A percentile compares a stretch with the other conserved stretches of the same genome.
phyloP scores from a whole-genome alignment of 2,888 invertebrate genomes.

The Abrostola triplasia region DNA sequence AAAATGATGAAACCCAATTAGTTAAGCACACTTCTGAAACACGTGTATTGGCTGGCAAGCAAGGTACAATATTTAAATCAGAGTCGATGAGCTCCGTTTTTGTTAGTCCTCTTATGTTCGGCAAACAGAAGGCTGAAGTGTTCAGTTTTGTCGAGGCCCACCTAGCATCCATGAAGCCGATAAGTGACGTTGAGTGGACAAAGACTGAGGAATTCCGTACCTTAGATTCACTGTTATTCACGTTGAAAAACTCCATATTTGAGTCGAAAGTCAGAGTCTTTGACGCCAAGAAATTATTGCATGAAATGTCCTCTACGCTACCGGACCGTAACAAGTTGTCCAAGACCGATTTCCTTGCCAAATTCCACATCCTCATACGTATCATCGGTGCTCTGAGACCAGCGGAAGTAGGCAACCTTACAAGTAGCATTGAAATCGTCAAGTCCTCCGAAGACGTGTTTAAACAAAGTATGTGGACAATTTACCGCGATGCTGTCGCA shows the following conservation, averaged over 20 bases:
- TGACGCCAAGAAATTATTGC: conserved; percentile 79
- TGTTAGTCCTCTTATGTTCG: conserved; percentile 88
- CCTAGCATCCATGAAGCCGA: conserved; percentile 70
- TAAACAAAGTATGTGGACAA: conserved; percentile 86
- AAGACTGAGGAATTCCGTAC: conserved; percentile 75
- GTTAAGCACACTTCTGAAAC: conserved; percentile 88
- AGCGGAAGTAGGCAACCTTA: conserved; percentile 88
- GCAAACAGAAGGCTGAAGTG: conserved; percentile 89
- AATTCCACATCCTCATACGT: conserved; percentile 88
- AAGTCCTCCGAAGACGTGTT: conserved; percentile 74
- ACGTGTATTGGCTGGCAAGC: conserved; percentile 86
- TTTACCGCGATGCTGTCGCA: conserved; percentile 90
- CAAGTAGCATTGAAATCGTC: conserved; percentile 81
- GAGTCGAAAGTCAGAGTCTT: conserved; percentile 75
- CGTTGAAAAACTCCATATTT: conserved; percentile 66
- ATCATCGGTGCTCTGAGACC: conserved; percentile 89
- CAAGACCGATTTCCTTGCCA: conserved; percentile 88
- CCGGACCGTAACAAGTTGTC: conserved; percentile 87
- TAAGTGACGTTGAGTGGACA: conserved; percentile 74
- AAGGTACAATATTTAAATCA: conserved; percentile 90
- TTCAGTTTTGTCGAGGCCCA: conserved; percentile 88
- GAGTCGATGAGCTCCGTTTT: conserved; percentile 89
- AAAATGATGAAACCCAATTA: conserved; percentile 84
- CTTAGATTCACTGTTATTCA: conserved; percentile 87
- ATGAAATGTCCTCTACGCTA: conserved; percentile 89